Conservation (phyloP, 2,113 vertebrate genomes). For the Proteles cristata region DNA sequence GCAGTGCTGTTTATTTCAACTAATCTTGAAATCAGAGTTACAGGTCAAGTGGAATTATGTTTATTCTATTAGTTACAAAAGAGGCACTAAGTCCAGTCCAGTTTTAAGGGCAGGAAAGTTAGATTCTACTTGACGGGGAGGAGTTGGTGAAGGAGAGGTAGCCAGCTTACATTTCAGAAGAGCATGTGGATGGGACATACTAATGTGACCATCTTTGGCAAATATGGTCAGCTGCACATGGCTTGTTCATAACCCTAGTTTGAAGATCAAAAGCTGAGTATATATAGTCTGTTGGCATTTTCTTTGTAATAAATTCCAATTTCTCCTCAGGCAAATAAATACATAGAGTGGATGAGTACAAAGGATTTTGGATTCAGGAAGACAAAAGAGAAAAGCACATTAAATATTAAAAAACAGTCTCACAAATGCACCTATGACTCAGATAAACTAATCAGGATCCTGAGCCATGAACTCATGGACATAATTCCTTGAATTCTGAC, state of each 20-base stretch:
- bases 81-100: not conserved
- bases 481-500: not conserved
- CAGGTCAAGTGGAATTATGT: not conserved
- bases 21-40: not conserved
- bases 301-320: conserved; percentile 53
- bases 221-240: not conserved
- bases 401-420: not conserved
- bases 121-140: not conserved
- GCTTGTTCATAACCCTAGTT: conserved; percentile 46
- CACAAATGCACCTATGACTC: not conserved
- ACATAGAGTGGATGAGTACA: not conserved
- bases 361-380: conserved; percentile 12
- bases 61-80: not conserved
- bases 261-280: conserved; percentile 63
- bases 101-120: not conserved
- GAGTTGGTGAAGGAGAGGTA: not conserved
- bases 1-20: not conserved
- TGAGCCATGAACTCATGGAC: not conserved
- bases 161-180: not conserved
- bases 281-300: conserved; percentile 14
- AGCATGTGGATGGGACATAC: not conserved
- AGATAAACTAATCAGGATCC: not conserved
- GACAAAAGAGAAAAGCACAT: not conserved
- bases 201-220: conserved; percentile 14
- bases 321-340: not conserved